Conservation (phyloP, 2,888 invertebrate species). For the Gastrophysa polygoni region DNA sequence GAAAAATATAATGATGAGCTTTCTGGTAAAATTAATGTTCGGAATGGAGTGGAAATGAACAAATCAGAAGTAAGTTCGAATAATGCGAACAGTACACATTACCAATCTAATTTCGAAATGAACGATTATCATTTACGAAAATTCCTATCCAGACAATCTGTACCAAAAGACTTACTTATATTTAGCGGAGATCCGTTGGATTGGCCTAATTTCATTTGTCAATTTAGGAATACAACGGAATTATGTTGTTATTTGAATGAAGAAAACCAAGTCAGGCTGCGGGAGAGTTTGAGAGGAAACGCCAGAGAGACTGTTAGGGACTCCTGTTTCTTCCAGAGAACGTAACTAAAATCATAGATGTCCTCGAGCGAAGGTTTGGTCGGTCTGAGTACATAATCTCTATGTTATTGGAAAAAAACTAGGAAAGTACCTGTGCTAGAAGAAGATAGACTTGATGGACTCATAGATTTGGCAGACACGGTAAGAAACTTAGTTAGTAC, state of each 20-base stretch:
- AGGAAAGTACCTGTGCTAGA: neutral
- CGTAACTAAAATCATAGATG: neutral
- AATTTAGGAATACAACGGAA: neutral
- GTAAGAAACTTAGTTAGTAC: neutral
- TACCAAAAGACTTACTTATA: neutral
- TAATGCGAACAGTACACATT: no score
- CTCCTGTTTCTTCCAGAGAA: neutral
- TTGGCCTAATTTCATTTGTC: slow-evolving; percentile 2
- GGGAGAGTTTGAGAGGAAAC: neutral
- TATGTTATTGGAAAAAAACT: slow-evolving; percentile 2
- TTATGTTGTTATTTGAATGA: slow-evolving; percentile 1
- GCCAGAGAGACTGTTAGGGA: neutral
- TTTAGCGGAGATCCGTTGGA: neutral
- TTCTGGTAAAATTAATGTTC: neutral
- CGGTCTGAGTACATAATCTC: neutral
- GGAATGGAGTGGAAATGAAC: neutral
- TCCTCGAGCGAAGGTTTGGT: neutral
- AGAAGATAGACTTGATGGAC: neutral
- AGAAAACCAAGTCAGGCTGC: neutral
- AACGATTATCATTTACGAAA: neutral
- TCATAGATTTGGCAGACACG: neutral
- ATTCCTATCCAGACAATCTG: slow-evolving; percentile 1
- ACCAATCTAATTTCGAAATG: neutral
- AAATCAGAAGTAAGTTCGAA: neutral
- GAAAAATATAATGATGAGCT: neutral